Conservation (phyloP, 2,888 invertebrate species). For the Nomada fucata region DNA sequence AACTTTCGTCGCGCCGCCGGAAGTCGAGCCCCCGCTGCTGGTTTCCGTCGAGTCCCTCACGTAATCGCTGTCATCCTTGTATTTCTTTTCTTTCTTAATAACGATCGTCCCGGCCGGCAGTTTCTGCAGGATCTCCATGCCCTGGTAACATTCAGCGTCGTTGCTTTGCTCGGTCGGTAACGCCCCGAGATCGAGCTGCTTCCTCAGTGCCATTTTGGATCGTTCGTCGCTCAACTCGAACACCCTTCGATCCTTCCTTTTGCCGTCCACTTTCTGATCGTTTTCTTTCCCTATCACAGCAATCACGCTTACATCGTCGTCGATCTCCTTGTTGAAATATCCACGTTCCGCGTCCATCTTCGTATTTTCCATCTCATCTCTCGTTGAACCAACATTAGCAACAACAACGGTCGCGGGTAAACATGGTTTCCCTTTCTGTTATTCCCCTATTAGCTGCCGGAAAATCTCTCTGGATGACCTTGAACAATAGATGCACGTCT, state of each 20-base stretch:
- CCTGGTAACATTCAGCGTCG: slow-evolving; percentile 28
- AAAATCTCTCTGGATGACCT: too few species aligned
- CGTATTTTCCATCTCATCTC: not conserved
- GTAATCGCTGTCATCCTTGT: slow-evolving; percentile 71
- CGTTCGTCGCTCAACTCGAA: slow-evolving; percentile 72
- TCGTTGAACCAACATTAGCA: not conserved
- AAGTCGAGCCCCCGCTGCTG: slow-evolving; percentile 64
- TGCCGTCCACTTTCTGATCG: slow-evolving; percentile 7
- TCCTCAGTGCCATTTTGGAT: slow-evolving; percentile 72
- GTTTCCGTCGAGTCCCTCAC: slow-evolving; percentile 66
- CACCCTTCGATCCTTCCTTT: slow-evolving; percentile 11
- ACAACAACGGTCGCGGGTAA: too few species aligned
- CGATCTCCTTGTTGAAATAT: slow-evolving; percentile 12
- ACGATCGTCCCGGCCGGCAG: slow-evolving; percentile 73
- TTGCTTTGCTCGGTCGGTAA: not conserved
- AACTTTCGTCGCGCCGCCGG: slow-evolving; percentile 59
- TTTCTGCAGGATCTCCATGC: slow-evolving; percentile 68
- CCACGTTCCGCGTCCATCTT: not conserved
- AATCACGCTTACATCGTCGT: slow-evolving; percentile 60
- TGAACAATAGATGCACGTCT: too few species aligned
- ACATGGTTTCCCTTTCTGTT: too few species aligned
- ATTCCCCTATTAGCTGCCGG: too few species aligned
- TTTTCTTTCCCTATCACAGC: slow-evolving; percentile 60
- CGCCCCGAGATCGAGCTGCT: slow-evolving; percentile 57
- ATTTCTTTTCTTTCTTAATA: slow-evolving; percentile 67